These are phyloP conservation scores for Lucilia sericata DNA, from an alignment of 1,140 invertebrate genomes.

Conservation along the genomic window DNA sequence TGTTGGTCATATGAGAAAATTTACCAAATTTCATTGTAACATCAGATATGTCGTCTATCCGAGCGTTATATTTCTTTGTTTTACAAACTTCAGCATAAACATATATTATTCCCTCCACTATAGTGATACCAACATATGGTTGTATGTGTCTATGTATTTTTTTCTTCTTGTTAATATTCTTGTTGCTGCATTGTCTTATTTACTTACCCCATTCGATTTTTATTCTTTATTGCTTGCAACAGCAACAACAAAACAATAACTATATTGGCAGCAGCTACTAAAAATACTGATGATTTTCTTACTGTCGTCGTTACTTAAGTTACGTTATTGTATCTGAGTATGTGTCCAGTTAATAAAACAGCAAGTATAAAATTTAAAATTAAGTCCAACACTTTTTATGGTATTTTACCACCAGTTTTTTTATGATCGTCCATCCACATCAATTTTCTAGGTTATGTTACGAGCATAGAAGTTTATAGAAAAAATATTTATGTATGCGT, in stretches of 20 bases:
- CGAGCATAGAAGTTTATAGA: background rate
- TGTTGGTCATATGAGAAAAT: too few relatives aligned
- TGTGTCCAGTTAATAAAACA: background rate
- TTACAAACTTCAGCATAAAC: too few relatives aligned
- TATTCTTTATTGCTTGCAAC: background rate
- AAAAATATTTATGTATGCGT: background rate
- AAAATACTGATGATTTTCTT: background rate
- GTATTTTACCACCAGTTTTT: background rate
- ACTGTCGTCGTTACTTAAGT: background rate
- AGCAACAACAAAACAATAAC: too few relatives aligned
- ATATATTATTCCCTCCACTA: too few relatives aligned
- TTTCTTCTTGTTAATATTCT: background rate
- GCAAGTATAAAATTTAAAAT: background rate
- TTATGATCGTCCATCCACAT: background rate
- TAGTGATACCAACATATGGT: too few relatives aligned
- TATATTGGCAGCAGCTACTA: too few relatives aligned
- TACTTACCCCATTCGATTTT: background rate
- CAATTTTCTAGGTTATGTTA: constrained; percentile 1
- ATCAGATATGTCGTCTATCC: too few relatives aligned
- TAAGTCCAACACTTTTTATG: background rate
- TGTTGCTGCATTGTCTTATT: background rate
- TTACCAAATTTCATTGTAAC: too few relatives aligned
- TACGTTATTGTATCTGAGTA: background rate
- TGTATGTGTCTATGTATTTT: too few relatives aligned
- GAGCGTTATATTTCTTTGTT: too few relatives aligned